phyloP scores from a whole-genome alignment of 2,113 vertebrate genomes.

The Chloroceryle aenea region DNA sequence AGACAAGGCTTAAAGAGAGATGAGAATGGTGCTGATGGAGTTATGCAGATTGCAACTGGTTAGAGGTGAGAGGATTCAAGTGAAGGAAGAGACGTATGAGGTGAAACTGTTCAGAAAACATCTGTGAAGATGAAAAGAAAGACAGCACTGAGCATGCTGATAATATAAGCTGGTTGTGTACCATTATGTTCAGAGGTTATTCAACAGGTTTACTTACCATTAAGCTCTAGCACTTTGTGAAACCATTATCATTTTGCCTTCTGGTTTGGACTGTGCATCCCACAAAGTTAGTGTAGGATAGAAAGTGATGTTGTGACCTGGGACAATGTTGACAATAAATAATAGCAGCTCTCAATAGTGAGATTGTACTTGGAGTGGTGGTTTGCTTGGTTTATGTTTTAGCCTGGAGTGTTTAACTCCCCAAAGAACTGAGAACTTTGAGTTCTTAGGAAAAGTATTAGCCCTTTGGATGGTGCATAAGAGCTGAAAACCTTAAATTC shows the following conservation, averaged over 20 bases:
- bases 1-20: background rate
- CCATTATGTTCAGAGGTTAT: background rate
- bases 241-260: background rate
- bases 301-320: background rate
- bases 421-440: background rate
- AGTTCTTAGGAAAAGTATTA: background rate
- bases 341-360: background rate
- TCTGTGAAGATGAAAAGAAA: background rate
- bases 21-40: background rate
- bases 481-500: background rate
- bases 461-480: background rate
- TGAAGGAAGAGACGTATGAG: background rate
- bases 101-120: background rate
- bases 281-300: background rate
- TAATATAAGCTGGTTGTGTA: background rate
- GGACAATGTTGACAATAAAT: background rate
- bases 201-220: background rate
- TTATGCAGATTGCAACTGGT: background rate
- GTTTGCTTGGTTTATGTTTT: background rate
- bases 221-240: background rate
- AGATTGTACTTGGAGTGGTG: background rate
- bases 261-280: background rate
- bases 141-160: accelerated
- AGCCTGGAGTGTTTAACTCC: background rate
- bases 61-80: background rate